Base-by-base conservation (phyloP, 2,797 vertebrate genomes). In the Eulemur albifrons region DNA sequence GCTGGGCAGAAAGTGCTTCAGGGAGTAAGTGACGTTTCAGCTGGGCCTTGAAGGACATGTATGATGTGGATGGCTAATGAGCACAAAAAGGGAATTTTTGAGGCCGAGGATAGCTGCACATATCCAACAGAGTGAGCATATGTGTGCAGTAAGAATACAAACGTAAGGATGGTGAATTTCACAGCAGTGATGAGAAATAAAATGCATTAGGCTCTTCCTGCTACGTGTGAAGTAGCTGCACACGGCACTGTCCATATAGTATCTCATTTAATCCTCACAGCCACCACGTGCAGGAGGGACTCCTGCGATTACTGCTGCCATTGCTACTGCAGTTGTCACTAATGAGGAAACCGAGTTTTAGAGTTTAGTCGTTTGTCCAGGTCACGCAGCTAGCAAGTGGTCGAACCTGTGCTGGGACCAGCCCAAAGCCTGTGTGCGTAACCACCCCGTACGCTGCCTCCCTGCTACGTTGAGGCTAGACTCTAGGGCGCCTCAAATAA, bases 301-400 rank as follows among this genome's bases (percentile, higher is more conserved):
- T 27, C 27, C 25, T 59, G 27, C 4, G 10, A 59, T 13, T 21
- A 48, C 93, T 88, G 50, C 54, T 75, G 57, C 17, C 57, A 59
- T 57, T 23, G 21, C 54, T 57, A 57, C 54, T 57, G 21, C 57
- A 59, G 25, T 67, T 67, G 63, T 57, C 63, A 27, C 75, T 18
- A n/a, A n/a, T 38, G 83, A 81, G 32, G 65, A 88, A 94, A 92
- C 73, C 27, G 70, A 92, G 32, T 20, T 83, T 95, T 72, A 84
- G 48, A 89, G 38, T 88, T 92, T 38, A 50, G 63, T 43, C 52
- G 76, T 77, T 90, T 87, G 70, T 30, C 27, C 30, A 70, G 63
- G 63, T 81, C 88, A 50, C 48, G 73, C 14, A 86, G 90, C 21
- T 43, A 57, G 15, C 6, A 75, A 88, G 67, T 30, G 40, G 54